Conservation (phyloP, 2,113 vertebrate species). For the Ctenodactylus gundi region DNA sequence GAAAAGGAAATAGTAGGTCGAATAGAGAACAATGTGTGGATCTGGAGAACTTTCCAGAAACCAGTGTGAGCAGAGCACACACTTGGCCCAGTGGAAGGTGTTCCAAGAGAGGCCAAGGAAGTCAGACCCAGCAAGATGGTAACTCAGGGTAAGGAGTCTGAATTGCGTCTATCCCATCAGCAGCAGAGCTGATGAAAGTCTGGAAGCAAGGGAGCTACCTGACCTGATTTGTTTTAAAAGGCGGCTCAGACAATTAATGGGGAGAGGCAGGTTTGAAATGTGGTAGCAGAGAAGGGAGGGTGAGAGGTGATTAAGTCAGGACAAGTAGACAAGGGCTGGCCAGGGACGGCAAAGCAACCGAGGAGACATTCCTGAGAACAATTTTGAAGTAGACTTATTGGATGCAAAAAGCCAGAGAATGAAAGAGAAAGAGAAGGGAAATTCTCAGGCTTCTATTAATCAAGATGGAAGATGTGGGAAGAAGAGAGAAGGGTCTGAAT, state of each 20-base stretch:
- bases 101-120: neutral
- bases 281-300: neutral
- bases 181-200: neutral
- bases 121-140: neutral
- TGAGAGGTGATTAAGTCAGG: neutral
- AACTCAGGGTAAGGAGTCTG: accelerated
- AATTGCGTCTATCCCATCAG: neutral
- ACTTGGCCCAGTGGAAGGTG: accelerated
- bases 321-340: neutral
- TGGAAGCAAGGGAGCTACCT: neutral
- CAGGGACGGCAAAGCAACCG: neutral
- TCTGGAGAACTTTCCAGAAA: neutral
- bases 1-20: neutral
- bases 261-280: neutral
- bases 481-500: neutral
- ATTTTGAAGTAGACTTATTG: neutral
- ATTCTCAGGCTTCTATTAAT: neutral
- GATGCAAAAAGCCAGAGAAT: neutral
- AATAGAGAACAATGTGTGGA: neutral
- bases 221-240: neutral
- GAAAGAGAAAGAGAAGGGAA: neutral
- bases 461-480: neutral
- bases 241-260: neutral
- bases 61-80: neutral
- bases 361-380: neutral